Base-by-base conservation (phyloP, 2,797 vertebrate genomes). In the Ctenochaetus hawaiiensis region DNA sequence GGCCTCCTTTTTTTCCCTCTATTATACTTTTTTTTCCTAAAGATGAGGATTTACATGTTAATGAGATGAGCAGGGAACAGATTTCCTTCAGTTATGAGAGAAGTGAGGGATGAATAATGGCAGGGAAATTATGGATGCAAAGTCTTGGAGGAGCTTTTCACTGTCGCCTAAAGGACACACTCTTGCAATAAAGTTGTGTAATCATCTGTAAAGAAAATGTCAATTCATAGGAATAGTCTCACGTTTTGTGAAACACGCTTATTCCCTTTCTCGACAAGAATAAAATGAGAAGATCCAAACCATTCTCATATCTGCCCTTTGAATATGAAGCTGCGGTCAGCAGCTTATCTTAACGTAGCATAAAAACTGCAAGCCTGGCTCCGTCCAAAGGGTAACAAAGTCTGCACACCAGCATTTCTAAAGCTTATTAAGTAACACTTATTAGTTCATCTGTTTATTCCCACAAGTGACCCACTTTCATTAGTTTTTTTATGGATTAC, bases 1-100 rank as follows among this genome's bases (percentile, higher is more conserved):
- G 37, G 18, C 56, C 51, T 68, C 34, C 39, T 64, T 34, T 78
- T 73, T 61, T 67, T 13, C 12, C 30, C 30, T 54, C 20, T 14
- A n/a, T 11, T 17, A 34, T 22, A 44, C 12, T 80, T 41, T 62
- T 89, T 56, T 70, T 62, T 70, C 53, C 48, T 59, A 61, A 82
- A 83, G 79, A 94, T 59, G 80, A 90, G 93, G 90, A 96, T 97
- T 96, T 96, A 92, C 95, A 96, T 97, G 85, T 84, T 89, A 90
- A 92, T 91, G 85, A 91, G 83, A 77, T 6, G 45, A 82, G 79
- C 77, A 17, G 61, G 51, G 77, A 87, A 54, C 67, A 77, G 77
- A 87, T 82, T 83, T 71, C 43, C 65, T 78, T 81, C 63, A 62
- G 1, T 72, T 65, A 45, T 65, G 60, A 66, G 65, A 71, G 39